Conservation (phyloP, 2,113 vertebrate genomes). For the Ailurus styani region DNA sequence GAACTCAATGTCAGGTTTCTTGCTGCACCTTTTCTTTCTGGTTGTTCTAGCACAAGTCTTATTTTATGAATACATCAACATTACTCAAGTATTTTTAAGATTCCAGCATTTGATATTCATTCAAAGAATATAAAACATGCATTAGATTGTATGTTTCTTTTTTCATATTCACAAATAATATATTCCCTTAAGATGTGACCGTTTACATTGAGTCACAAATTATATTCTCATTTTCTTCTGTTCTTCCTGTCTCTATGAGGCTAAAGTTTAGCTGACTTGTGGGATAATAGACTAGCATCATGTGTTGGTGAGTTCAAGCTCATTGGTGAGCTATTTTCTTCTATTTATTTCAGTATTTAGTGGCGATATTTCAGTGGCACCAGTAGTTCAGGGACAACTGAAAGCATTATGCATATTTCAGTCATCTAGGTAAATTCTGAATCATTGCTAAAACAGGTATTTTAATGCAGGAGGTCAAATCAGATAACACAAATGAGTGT, state of each 20-base stretch:
- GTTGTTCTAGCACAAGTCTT: neutral
- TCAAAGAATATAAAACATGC: neutral
- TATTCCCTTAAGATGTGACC: neutral
- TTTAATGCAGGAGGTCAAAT: neutral
- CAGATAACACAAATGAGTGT: neutral
- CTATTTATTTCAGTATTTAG: neutral
- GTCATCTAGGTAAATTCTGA: neutral
- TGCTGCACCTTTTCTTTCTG: neutral
- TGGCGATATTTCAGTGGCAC: neutral
- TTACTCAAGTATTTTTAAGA: neutral
- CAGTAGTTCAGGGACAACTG: neutral
- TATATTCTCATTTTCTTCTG: neutral
- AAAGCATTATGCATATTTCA: neutral
- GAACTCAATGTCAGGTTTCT: neutral
- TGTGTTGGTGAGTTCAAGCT: neutral
- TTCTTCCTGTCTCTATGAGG: neutral
- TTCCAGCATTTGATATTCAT: neutral
- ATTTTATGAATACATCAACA: neutral
- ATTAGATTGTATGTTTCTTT: neutral
- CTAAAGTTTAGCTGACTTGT: neutral
- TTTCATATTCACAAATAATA: neutral
- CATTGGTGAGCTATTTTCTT: neutral
- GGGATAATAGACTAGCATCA: neutral
- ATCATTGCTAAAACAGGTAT: neutral
- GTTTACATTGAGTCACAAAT: neutral